Percentiles rank a stretch among this genome's conserved stretches.
Conservation (phyloP, 2,888 invertebrate genomes). For the Apamea epomidion region DNA sequence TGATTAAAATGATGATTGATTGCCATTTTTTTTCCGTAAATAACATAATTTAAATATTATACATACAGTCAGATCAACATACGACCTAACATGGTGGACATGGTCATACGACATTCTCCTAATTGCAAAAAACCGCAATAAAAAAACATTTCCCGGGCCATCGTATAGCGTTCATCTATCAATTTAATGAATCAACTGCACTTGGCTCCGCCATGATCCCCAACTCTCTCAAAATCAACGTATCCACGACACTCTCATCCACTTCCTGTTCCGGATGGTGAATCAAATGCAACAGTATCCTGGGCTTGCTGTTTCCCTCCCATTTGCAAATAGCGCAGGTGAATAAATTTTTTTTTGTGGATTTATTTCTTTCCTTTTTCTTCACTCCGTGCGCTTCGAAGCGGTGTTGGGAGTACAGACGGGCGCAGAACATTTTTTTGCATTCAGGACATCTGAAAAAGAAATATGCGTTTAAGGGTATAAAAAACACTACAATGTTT, state of each 20-base stretch:
- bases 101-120: too few relatives aligned
- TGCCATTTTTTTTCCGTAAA: not conserved
- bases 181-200: not conserved
- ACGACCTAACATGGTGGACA: not conserved
- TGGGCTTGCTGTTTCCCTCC: conserved; percentile 70
- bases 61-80: not conserved
- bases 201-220: conserved; percentile 58
- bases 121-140: too few relatives aligned
- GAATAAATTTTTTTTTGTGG: conserved; percentile 64
- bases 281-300: conserved; percentile 82
- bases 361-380: conserved; percentile 11
- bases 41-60: not conserved
- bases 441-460: conserved; percentile 56
- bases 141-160: too few relatives aligned
- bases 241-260: conserved; percentile 72
- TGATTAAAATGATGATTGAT: not conserved
- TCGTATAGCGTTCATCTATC: not conserved
- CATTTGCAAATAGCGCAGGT: conserved; percentile 77
- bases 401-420: conserved; percentile 34
- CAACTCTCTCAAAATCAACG: conserved; percentile 67
- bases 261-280: conserved; percentile 82
- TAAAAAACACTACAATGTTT: too few relatives aligned
- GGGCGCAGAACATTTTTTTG: conserved; percentile 41
- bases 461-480: not conserved
- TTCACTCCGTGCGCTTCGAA: conserved; percentile 31